A percentile compares a stretch with the other conserved stretches of the same genome.
Conservation (phyloP, 2,113 vertebrate genomes). For the Brachionichthys hirsutus region DNA sequence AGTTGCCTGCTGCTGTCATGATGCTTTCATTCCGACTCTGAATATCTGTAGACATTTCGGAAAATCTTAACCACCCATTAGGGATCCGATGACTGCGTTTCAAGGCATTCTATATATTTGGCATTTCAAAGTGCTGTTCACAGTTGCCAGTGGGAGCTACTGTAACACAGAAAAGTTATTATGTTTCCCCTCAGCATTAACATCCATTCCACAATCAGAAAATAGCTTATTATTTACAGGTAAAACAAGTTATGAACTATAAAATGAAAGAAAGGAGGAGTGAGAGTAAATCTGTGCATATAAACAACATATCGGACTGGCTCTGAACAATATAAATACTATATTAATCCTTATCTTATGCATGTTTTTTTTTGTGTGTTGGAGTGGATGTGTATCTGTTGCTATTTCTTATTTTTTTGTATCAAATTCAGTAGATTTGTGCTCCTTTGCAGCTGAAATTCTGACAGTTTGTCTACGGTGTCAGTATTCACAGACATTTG, state of each 20-base stretch:
- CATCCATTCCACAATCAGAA: constrained; percentile 42
- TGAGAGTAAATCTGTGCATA: constrained; percentile 39
- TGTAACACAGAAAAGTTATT: constrained; percentile 27
- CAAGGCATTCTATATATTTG: constrained; percentile 20
- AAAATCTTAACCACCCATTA: constrained; percentile 23
- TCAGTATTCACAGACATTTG: constrained; percentile 37
- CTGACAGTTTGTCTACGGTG: constrained; percentile 33
- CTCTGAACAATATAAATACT: constrained; percentile 65
- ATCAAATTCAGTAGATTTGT: constrained; percentile 48
- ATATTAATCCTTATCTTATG: constrained; percentile 73
- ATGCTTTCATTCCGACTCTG: constrained; percentile 12
- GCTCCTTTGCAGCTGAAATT: constrained; percentile 57
- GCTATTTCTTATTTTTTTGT: constrained; percentile 46
- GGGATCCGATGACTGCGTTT: constrained; percentile 29
- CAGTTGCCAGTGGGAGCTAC: constrained; percentile 54
- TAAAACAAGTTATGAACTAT: constrained; percentile 44
- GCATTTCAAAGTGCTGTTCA: constrained; percentile 47
- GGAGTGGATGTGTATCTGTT: constrained; percentile 59
- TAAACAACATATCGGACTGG: constrained; percentile 45
- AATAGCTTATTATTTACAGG: constrained; percentile 38
- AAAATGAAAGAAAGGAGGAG: constrained; percentile 28
- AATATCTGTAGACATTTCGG: constrained; percentile 26
- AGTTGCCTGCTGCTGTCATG: constrained; percentile 64
- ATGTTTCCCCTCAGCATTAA: constrained; percentile 33
- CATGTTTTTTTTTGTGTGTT: constrained; percentile 66